Evolutionary conservation across 2,113 vertebrate species (phyloP).

Genomic region (Clarias macrocephalus): DNA sequence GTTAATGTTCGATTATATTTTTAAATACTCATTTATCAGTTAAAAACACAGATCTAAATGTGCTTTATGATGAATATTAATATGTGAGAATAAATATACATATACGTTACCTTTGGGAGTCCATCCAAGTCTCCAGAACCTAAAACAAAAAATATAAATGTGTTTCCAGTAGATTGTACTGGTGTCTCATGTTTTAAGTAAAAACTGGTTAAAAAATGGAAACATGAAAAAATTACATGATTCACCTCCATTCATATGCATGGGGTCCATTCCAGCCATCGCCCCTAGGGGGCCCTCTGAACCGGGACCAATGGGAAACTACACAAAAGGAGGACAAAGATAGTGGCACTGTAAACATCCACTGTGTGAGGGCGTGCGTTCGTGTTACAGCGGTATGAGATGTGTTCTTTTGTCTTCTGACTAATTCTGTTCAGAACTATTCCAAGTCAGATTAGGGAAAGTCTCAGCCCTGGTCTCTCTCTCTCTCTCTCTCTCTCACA

Average conservation of each 20-base stretch:
- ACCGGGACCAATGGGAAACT: constrained; percentile 98
- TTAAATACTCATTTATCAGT: background rate
- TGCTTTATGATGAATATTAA: background rate
- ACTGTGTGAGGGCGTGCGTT: too few species aligned
- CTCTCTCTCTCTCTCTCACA: background rate
- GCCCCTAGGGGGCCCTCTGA: constrained; percentile 96
- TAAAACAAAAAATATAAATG: constrained; percentile 54
- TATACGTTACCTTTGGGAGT: constrained; percentile 92
- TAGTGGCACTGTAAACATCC: background rate
- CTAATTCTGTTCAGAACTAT: background rate
- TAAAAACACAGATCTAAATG: background rate
- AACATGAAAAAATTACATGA: background rate
- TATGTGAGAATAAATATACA: background rate
- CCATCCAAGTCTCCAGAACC: constrained; percentile 98
- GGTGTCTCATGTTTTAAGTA: background rate
- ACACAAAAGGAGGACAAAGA: constrained; percentile 28
- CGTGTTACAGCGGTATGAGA: background rate
- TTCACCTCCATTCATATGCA: constrained; percentile 92
- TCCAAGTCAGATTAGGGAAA: background rate
- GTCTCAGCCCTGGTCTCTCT: background rate
- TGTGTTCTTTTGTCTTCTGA: background rate
- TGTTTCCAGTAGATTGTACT: background rate
- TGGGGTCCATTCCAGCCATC: constrained; percentile 98
- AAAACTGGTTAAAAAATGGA: background rate
- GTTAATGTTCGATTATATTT: background rate